Percentiles rank a stretch among this genome's conserved stretches.
Conservation (phyloP, 1,140 invertebrate species). For the Drosophila navojoa region DNA sequence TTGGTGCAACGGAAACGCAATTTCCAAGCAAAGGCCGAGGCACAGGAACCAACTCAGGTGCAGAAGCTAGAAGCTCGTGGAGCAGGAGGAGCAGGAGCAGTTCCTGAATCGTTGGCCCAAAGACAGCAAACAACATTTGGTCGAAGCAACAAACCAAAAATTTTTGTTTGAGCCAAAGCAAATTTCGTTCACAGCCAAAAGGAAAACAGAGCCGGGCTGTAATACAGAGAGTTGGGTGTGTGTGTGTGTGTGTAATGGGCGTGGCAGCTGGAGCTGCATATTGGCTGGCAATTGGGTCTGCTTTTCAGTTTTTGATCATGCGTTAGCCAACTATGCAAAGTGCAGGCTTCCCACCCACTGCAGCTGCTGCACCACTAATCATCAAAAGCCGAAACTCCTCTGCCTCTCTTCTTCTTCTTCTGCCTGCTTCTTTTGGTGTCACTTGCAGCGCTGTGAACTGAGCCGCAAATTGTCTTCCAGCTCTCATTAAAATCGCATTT, state of each 20-base stretch:
- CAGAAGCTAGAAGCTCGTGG: not conserved
- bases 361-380: too few relatives aligned
- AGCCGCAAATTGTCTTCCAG: conserved; percentile 52
- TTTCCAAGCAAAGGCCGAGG: conserved; percentile 58
- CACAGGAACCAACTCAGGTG: not conserved
- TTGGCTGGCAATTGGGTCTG: conserved; percentile 13
- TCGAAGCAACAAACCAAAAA: conserved; percentile 74
- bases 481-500: conserved; percentile 62
- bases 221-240: not conserved
- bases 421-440: not conserved
- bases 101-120: conserved; percentile 36
- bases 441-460: not conserved
- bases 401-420: too few relatives aligned
- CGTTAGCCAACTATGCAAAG: conserved; percentile 65
- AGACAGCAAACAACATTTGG: conserved; percentile 73
- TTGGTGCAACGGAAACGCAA: conserved; percentile 75
- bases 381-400: too few relatives aligned
- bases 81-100: not conserved
- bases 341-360: not conserved
- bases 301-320: conserved; percentile 75
- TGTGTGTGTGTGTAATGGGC: not conserved
- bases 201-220: conserved; percentile 17
- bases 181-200: conserved; percentile 9
- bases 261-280: conserved; percentile 8
- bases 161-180: conserved; percentile 72